These are phyloP conservation scores for Hydrozoanthus tunicans DNA, from an alignment of 64 coral and sea anemone genomes.

Conservation along the genomic window DNA sequence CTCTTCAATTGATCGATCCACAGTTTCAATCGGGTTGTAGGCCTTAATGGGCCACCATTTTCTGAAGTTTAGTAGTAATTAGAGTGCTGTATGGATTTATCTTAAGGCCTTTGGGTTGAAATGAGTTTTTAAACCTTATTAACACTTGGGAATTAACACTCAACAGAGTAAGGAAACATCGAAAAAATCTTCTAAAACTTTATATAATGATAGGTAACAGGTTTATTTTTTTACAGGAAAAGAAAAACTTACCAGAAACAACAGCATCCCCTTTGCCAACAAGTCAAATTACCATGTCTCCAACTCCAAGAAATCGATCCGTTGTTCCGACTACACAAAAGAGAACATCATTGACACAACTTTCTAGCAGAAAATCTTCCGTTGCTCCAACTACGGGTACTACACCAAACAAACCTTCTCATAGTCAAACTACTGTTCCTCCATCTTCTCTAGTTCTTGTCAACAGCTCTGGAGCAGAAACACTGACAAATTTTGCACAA, in stretches of 20 bases:
- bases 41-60: too few species aligned
- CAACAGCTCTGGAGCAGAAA: constrained; percentile 20
- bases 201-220: neutral
- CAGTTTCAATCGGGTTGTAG: too few species aligned
- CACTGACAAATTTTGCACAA: constrained; percentile 40
- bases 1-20: too few species aligned
- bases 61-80: too few species aligned
- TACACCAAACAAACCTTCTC: neutral
- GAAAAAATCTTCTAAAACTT: neutral
- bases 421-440: neutral
- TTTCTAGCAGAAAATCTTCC: neutral
- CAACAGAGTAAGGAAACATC: too few species aligned
- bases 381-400: neutral
- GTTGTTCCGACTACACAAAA: neutral
- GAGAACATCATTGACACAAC: neutral
- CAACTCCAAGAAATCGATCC: neutral
- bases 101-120: too few species aligned
- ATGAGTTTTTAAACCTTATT: too few species aligned
- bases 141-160: too few species aligned
- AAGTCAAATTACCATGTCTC: neutral
- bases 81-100: too few species aligned
- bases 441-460: constrained; percentile 37
- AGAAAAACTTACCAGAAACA: constrained; percentile 37
- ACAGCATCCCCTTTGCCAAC: constrained; percentile 22
- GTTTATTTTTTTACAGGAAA: constrained; percentile 2